These are phyloP conservation scores for Copsychus sechellarum DNA, from an alignment of 2,113 vertebrate genomes.

Conservation along the genomic window DNA sequence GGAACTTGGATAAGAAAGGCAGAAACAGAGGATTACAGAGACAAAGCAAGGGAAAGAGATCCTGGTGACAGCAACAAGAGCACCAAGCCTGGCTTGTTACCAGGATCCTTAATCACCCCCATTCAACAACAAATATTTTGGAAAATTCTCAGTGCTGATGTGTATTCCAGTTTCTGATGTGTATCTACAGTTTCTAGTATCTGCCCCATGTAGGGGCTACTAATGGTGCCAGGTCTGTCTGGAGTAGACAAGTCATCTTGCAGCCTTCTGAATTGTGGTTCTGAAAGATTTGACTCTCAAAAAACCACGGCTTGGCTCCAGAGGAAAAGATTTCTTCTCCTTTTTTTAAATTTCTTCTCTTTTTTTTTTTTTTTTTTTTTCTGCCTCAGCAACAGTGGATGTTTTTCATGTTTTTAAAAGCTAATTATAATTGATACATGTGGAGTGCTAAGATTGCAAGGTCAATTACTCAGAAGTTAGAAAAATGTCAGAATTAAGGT, in stretches of 20 bases:
- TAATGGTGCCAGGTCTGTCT: not conserved
- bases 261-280: not conserved
- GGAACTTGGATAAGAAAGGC: not conserved
- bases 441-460: conserved; percentile 37
- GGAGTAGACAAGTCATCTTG: not conserved
- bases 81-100: not conserved
- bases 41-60: not conserved
- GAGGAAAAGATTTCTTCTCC: not conserved
- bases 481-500: conserved; percentile 60
- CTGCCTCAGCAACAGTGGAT: not conserved
- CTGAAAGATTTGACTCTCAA: not conserved
- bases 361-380: too few relatives aligned
- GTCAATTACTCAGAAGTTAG: conserved; percentile 61
- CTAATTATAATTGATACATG: conserved; percentile 54
- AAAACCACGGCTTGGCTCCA: not conserved
- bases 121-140: not conserved
- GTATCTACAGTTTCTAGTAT: not conserved
- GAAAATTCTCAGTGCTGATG: not conserved
- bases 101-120: not conserved
- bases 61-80: not conserved
- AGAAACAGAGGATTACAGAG: not conserved
- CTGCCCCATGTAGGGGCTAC: accelerated
- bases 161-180: not conserved
- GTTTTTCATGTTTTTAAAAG: conserved; percentile 23
- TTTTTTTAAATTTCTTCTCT: not conserved